These are phyloP conservation scores for Clarias macrocephalus DNA, from an alignment of 2,113 vertebrate genomes.

Conservation along the genomic window DNA sequence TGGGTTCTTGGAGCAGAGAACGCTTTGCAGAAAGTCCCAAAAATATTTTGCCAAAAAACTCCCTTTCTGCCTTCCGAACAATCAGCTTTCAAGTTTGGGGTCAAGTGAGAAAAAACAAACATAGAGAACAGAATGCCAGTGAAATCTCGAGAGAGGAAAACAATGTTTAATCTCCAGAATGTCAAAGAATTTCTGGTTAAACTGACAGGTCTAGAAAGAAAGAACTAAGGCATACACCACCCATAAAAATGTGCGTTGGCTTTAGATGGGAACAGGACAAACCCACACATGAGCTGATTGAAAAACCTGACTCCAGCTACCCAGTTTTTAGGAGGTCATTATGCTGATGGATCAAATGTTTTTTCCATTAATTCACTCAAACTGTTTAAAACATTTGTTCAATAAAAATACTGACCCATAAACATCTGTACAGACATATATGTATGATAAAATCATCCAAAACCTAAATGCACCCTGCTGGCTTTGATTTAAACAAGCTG, in stretches of 20 bases:
- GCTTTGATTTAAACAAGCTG: neutral
- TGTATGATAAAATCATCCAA: neutral
- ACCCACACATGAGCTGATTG: neutral
- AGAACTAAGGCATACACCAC: neutral
- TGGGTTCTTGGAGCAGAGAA: neutral
- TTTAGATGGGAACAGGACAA: too few species aligned
- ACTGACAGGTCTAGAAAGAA: neutral
- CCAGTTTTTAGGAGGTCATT: slow-evolving; percentile 6
- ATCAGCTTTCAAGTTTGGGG: neutral
- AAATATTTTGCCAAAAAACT: neutral
- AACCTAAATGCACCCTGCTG: neutral
- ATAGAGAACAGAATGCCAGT: neutral
- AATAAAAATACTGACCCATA: neutral
- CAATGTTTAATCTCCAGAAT: neutral
- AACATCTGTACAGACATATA: neutral
- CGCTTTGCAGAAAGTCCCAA: neutral
- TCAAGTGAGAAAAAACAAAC: neutral
- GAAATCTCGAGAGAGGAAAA: neutral
- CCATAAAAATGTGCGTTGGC: neutral
- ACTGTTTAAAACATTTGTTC: neutral
- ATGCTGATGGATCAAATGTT: neutral
- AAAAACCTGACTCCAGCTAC: neutral
- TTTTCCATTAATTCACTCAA: neutral
- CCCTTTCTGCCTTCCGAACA: neutral
- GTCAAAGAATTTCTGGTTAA: neutral